Evolutionary conservation across 2,888 invertebrate genomes (phyloP), one percentile per base, ranked within the genome.

Genomic region (Busseola fusca): DNA sequence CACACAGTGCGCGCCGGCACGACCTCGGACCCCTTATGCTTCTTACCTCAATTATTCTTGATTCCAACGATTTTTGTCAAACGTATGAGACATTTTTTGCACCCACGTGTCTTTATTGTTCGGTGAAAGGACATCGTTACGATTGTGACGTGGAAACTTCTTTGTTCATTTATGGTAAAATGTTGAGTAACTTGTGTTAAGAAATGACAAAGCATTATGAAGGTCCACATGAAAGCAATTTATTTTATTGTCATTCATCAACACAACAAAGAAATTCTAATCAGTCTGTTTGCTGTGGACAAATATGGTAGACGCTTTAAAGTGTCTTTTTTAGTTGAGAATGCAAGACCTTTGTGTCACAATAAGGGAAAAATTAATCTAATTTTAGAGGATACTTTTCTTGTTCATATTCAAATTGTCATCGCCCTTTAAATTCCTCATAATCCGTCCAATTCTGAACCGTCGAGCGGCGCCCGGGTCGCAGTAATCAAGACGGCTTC

Each of bases 371-470:
- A 90, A 91, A 91, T 89, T 87, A 84, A 85, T 92, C 89, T 91
- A 91, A 94, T 93, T 92, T 92, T 87, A 90, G 86, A 89, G 90
- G 89, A 92, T 87, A 90, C 92, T 91, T 92, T 91, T 91, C 90
- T 91, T 92, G 91, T 92, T 93, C 93, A 93, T 94, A 94, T 93
- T 94, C 93, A 94, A 95, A 94, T 95, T 92, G 95, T 94, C 94
- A 93, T 94, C 93, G 93, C 91, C 90, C 91, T 93, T 93, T 93
- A 94, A 95, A 95, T 93, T 94, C 94, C 94, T 94, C 94, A 93
- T 95, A 95, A 95, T 95, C 95, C 95, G 91, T 93, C 94, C 95
- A 95, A 95, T 95, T 94, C 92, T 93, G 92, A 93, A 93, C 90
- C 91, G 92, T 89, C 89, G 91, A 89, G 92, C 88, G 89, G 90